Evolutionary conservation across 2,113 vertebrate genomes (phyloP).

Genomic region (Thamnaconus septentrionalis): DNA sequence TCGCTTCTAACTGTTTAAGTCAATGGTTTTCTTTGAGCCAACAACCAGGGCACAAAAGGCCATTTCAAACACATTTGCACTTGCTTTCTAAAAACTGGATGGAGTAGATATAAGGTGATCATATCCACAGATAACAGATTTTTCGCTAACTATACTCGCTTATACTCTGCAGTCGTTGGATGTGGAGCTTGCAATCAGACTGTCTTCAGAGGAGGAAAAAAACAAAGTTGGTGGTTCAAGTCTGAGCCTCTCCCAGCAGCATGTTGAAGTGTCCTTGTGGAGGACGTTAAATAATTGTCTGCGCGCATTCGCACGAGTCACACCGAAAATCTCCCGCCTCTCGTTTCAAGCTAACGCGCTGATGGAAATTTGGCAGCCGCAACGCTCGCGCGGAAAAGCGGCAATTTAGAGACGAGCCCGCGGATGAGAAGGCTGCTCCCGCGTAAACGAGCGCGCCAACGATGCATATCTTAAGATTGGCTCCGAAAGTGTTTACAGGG

Average conservation of each 20-base stretch:
- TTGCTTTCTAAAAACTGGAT: too few species aligned
- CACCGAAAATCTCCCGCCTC: not conserved
- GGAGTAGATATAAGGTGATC: too few species aligned
- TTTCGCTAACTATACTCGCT: too few species aligned
- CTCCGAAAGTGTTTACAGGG: not conserved
- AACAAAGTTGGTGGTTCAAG: slow-evolving; percentile 4
- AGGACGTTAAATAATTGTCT: not conserved
- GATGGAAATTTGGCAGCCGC: not conserved
- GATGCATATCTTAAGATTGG: not conserved
- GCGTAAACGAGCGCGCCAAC: too few species aligned
- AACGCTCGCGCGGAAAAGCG: not conserved
- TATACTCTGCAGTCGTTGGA: too few species aligned
- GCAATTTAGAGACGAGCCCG: not conserved
- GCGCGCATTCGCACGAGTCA: not conserved
- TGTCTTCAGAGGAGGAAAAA: not conserved
- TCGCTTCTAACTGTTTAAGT: too few species aligned
- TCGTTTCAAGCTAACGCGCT: not conserved
- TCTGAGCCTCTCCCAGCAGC: slow-evolving; percentile 1
- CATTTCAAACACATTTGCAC: too few species aligned
- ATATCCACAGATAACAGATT: too few species aligned
- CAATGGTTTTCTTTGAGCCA: too few species aligned
- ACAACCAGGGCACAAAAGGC: too few species aligned
- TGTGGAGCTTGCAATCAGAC: not conserved
- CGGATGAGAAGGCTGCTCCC: not conserved
- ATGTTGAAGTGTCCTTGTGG: slow-evolving; percentile 1